Evolutionary conservation across 1,140 invertebrate genomes (phyloP).

Genomic region (Rhopalosiphum padi): DNA sequence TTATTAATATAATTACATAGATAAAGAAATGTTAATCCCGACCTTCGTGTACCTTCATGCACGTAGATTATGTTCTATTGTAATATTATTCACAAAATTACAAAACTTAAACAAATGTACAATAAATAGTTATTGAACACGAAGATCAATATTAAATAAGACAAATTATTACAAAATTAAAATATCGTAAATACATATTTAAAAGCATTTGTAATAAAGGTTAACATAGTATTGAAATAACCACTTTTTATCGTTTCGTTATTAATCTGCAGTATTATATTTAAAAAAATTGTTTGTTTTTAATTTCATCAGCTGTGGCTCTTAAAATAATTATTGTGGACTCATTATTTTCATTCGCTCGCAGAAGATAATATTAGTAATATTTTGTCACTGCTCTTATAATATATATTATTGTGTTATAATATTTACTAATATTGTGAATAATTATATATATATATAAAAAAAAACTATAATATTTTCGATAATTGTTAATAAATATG

Average conservation of each 20-base stretch:
- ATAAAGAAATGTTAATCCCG: background rate
- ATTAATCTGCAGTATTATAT: background rate
- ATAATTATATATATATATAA: background rate
- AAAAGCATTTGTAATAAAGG: no score
- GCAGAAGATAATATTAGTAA: background rate
- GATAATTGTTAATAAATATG: background rate
- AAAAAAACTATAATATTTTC: background rate
- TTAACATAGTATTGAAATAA: background rate
- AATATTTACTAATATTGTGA: background rate
- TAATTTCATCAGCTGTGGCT: background rate
- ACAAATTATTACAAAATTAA: background rate
- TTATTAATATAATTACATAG: conserved; percentile 1
- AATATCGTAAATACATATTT: background rate
- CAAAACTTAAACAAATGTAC: background rate
- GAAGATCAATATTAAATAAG: background rate
- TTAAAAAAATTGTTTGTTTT: background rate
- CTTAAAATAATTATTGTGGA: background rate
- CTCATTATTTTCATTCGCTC: background rate
- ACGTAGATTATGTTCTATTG: background rate
- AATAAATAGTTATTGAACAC: background rate
- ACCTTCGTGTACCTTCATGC: background rate
- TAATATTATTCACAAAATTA: background rate
- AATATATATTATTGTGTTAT: background rate
- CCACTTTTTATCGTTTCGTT: background rate
- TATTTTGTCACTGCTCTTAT: background rate